Percentiles rank a stretch among this genome's conserved stretches.
Conservation (phyloP, 2,888 invertebrate species). For the Himalopsyche japonica region DNA sequence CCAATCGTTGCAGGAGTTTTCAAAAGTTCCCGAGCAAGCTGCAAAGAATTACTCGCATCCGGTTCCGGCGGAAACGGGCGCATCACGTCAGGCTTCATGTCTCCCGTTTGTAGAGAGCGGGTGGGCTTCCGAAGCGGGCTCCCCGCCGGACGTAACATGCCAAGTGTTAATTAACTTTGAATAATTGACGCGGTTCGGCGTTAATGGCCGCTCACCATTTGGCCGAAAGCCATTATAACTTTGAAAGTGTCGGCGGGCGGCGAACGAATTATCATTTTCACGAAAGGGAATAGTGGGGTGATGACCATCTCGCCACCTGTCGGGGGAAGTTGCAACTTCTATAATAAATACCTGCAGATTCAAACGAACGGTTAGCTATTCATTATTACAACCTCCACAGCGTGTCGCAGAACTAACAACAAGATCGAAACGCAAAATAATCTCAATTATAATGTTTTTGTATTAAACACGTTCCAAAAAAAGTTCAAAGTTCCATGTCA, state of each 20-base stretch:
- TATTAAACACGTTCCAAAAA: too few relatives aligned
- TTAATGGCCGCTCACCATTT: conserved; percentile 29
- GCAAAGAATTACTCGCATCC: neutral
- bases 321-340: neutral
- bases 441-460: too few relatives aligned
- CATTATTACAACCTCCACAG: neutral
- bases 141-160: conserved; percentile 7
- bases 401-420: neutral
- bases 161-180: conserved; percentile 34
- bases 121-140: neutral
- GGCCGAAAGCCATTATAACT: conserved; percentile 37
- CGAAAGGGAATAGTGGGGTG: neutral
- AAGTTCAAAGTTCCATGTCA: too few relatives aligned
- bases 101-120: neutral
- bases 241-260: conserved; percentile 12
- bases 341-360: neutral
- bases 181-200: conserved; percentile 33
- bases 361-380: neutral
- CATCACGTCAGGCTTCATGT: neutral
- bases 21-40: neutral
- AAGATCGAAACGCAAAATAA: neutral
- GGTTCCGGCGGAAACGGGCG: neutral
- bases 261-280: conserved; percentile 21
- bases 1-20: neutral
- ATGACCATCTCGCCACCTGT: neutral